phyloP scores from a whole-genome alignment of 92 coral and sea anemone species.

The Paramuricea clavata region DNA sequence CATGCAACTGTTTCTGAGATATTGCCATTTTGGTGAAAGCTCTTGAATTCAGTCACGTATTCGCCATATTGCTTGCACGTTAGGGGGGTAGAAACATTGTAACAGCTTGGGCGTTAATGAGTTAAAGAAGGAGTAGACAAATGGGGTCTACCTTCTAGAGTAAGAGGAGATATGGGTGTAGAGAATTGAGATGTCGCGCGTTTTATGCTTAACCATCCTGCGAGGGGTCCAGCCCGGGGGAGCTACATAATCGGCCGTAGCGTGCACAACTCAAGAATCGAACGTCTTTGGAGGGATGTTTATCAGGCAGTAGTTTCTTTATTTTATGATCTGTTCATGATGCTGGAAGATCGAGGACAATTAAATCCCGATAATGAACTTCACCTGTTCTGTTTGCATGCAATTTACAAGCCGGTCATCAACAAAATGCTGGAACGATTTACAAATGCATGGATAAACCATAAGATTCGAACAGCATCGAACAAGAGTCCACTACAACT shows the following conservation, averaged over 20 bases:
- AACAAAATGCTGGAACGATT: slow-evolving; percentile 44
- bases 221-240: slow-evolving; percentile 65
- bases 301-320: slow-evolving; percentile 45
- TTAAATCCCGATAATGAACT: slow-evolving; percentile 43
- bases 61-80: too few relatives aligned
- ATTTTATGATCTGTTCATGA: slow-evolving; percentile 40
- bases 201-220: slow-evolving; percentile 59
- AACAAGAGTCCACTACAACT: slow-evolving; percentile 70
- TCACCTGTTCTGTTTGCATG: slow-evolving; percentile 53
- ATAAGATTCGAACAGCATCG: slow-evolving; percentile 62
- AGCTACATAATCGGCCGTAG: slow-evolving; percentile 56
- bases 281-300: slow-evolving; percentile 60
- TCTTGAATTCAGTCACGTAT: too few relatives aligned
- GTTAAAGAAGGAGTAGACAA: neutral
- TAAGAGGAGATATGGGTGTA: slow-evolving; percentile 47
- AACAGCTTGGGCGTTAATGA: too few relatives aligned
- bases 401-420: slow-evolving; percentile 43
- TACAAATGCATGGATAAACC: slow-evolving; percentile 52
- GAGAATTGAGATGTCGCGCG: slow-evolving; percentile 64
- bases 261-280: slow-evolving; percentile 58
- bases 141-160: neutral
- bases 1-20: too few relatives aligned
- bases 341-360: slow-evolving; percentile 11
- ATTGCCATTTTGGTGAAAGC: too few relatives aligned
- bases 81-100: too few relatives aligned